Evolutionary conservation across 1,140 invertebrate genomes (phyloP), one percentile per base, ranked within the genome.

Genomic region (Ips typographus): DNA sequence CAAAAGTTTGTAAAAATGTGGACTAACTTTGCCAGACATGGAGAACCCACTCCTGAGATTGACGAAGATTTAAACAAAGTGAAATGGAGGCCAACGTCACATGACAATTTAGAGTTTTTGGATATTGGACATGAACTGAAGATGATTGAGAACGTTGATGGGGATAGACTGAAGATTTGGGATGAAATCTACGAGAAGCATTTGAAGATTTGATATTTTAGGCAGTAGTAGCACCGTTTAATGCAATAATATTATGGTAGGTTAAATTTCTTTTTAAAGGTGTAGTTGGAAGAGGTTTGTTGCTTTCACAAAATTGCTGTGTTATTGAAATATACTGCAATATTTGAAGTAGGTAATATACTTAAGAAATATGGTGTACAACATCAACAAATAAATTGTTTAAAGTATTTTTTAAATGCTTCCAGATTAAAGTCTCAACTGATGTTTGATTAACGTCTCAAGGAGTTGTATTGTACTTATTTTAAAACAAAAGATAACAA

Each of bases 1-100:
- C 81, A 81, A 60, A 81, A 80, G 42, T 86, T 87, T 80, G 81
- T 85, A 4, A 84, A 80, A 76, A 74, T 86, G 73, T 85, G 83
- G 82, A 81, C 83, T 0, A 84, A 85, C 73, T 86, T 85, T 70
- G 84, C 84, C 41, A 84, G 80, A 74, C 80, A 75, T 76, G 80
- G 84, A 79, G 83, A 83, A 41, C 83, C 83, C 8, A 79, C 77
- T 53, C 67, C 80, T 40, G 76, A 79, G 2, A 37, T 41, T 6
- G 77, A 78, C 42, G 73, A 77, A 66, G 36, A 52, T 4, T 60
- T 81, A 1, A 72, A 77, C 22, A 22, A 22, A 59, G 75, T 84
- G 5, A 74, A 73, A 43, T 86, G 85, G 85, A 78, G 78, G 42
- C 83, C 83, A 59, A 80, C 82, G 0, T 80, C 77, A 0, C 80